A percentile compares a stretch with the other conserved stretches of the same genome.
These are phyloP conservation scores for Cryptus viduatorius DNA, from an alignment of 2,888 invertebrate genomes.

Conservation along the genomic window DNA sequence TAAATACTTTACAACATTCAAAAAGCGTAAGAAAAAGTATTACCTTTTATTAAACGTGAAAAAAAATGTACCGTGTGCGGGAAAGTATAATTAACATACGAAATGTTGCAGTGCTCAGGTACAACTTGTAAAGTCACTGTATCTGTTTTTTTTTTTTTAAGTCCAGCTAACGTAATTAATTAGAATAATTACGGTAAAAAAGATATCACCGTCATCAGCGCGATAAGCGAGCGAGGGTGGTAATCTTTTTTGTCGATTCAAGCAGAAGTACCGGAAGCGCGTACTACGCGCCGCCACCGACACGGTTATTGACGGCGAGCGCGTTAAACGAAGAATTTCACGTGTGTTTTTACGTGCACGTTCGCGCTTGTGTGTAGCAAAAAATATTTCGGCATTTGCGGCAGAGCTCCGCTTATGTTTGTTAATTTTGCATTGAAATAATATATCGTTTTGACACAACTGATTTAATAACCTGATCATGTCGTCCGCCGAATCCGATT, in stretches of 20 bases:
- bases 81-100: background rate
- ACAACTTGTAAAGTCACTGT: background rate
- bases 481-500: slow-evolving; percentile 80
- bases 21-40: too few species aligned
- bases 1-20: too few species aligned
- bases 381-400: background rate
- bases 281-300: background rate
- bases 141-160: background rate
- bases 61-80: too few species aligned
- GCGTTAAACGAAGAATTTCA: background rate
- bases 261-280: background rate
- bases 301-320: slow-evolving; percentile 6
- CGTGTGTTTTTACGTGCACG: background rate
- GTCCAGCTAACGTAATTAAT: background rate
- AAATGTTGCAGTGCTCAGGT: background rate
- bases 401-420: background rate
- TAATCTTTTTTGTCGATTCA: slow-evolving; percentile 5
- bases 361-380: background rate
- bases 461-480: slow-evolving; percentile 47
- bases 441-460: background rate
- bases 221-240: background rate
- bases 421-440: background rate
- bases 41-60: too few species aligned
- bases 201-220: background rate
- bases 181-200: background rate